These are phyloP conservation scores for Falco novaeseelandiae DNA, from an alignment of 2,797 vertebrate species.

Conservation along the genomic window DNA sequence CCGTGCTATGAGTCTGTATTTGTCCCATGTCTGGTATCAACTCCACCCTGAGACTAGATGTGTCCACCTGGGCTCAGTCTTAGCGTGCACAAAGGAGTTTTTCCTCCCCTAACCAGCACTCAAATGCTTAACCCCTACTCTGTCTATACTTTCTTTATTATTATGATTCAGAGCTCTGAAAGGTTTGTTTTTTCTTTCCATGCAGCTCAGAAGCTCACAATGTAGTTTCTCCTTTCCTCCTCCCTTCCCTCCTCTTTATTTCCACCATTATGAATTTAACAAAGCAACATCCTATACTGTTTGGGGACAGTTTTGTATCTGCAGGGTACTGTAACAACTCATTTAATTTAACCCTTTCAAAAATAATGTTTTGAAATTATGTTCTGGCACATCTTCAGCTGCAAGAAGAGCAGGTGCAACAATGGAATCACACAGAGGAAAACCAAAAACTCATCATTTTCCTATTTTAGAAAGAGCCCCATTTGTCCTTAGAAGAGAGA, in stretches of 20 bases:
- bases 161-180: neutral
- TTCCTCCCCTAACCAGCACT: neutral
- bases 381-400: neutral
- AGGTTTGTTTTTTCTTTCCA: neutral
- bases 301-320: neutral
- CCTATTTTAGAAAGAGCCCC: neutral
- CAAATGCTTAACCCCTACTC: neutral
- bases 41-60: neutral
- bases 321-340: neutral
- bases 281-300: neutral
- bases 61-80: neutral
- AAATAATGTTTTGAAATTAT: neutral
- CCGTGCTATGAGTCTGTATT: neutral
- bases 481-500: neutral
- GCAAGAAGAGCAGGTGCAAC: neutral
- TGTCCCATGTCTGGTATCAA: neutral
- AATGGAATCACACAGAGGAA: neutral
- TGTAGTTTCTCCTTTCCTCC: neutral
- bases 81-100: neutral
- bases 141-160: neutral
- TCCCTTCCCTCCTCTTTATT: neutral
- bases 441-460: neutral
- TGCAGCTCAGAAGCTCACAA: neutral
- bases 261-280: neutral
- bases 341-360: slow-evolving; percentile 9